Percentiles rank a stretch among this genome's conserved stretches.
phyloP scores from a whole-genome alignment of 1,140 invertebrate genomes.

The Belonocnema kinseyi region DNA sequence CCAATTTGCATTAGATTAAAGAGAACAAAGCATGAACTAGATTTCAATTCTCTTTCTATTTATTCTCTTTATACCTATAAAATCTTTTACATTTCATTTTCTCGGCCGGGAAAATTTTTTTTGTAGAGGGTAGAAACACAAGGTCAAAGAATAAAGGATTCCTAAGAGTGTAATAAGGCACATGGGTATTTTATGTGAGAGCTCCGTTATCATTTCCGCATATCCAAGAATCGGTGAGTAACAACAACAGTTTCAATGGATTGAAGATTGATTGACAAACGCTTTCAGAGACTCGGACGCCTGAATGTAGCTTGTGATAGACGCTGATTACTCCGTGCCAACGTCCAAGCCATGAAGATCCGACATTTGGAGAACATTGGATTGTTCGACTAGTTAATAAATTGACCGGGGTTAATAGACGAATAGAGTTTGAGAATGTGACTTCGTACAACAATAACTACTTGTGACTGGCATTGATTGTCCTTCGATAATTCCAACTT shows the following conservation, averaged over 20 bases:
- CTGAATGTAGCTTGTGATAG: constrained; percentile 49
- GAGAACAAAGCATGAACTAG: constrained; percentile 45
- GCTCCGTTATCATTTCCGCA: constrained; percentile 27
- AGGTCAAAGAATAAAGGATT: neutral
- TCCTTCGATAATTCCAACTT: too few species aligned
- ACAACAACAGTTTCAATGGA: constrained; percentile 18
- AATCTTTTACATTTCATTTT: constrained; percentile 23
- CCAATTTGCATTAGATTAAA: constrained; percentile 33
- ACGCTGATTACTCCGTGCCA: constrained; percentile 56
- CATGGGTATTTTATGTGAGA: neutral
- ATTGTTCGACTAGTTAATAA: constrained; percentile 55
- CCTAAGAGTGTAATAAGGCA: neutral
- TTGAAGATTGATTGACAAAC: constrained; percentile 52
- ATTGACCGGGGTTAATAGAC: constrained; percentile 61
- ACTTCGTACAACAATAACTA: neutral
- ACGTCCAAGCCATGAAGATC: constrained; percentile 41
- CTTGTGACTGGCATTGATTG: too few species aligned
- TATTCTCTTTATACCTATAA: constrained; percentile 35
- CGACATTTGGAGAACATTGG: constrained; percentile 54
- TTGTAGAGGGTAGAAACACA: neutral
- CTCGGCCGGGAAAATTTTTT: neutral
- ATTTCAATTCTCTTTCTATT: constrained; percentile 42
- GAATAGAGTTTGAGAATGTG: constrained; percentile 42
- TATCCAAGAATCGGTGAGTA: constrained; percentile 31
- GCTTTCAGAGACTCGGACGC: constrained; percentile 34